A percentile compares a stretch with the other conserved stretches of the same genome.
Evolutionary conservation across 2,797 vertebrate species (phyloP).

Genomic region (Onychomys leucogaster): DNA sequence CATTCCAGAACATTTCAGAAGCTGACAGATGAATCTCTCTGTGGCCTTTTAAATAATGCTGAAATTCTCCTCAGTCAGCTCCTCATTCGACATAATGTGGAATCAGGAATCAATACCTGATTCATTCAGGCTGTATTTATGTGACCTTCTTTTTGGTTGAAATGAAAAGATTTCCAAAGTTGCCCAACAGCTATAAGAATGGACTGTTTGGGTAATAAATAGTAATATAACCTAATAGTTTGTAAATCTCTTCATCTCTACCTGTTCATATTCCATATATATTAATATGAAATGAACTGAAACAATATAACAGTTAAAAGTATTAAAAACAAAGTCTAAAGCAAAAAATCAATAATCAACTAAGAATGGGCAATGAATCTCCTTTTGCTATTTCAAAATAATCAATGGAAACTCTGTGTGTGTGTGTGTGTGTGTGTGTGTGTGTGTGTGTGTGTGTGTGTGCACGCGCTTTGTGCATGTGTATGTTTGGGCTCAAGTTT

Average conservation of each 20-base stretch:
- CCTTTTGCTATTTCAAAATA: conserved; percentile 56
- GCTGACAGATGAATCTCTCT: conserved; percentile 12
- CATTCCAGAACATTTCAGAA: conserved; percentile 51
- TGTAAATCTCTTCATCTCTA: neutral
- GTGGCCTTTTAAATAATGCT: conserved; percentile 48
- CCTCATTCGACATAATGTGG: conserved; percentile 32
- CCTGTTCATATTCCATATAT: neutral
- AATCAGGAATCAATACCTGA: conserved; percentile 60
- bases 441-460: too few species aligned
- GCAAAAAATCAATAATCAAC: conserved; percentile 22
- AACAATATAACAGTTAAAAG: neutral
- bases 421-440: neutral
- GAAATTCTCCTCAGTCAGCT: conserved; percentile 42
- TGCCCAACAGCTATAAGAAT: conserved; percentile 33
- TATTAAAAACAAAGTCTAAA: conserved; percentile 43
- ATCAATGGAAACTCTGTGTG: neutral
- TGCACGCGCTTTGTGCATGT: neutral
- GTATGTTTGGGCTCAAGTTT: conserved; percentile 5
- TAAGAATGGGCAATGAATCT: neutral
- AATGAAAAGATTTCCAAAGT: conserved; percentile 46
- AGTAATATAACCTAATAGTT: neutral
- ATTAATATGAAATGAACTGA: neutral
- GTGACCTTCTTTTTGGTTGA: conserved; percentile 41
- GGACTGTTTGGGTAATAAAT: neutral
- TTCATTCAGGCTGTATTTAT: conserved; percentile 56